phyloP scores from a whole-genome alignment of 1,140 invertebrate species.

The Sitophilus oryzae region DNA sequence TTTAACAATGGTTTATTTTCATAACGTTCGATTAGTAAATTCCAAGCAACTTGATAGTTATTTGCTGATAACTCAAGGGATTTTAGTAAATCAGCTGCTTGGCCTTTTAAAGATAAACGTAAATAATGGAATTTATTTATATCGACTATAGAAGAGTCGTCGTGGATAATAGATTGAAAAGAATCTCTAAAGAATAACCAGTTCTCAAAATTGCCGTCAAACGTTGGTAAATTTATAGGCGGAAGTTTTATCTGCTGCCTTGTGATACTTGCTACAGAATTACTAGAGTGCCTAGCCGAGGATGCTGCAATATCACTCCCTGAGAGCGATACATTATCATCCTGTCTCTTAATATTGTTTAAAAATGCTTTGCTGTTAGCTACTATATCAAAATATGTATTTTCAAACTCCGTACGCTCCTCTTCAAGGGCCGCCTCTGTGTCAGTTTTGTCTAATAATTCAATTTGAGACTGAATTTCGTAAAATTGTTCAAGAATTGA shows the following conservation, averaged over 20 bases:
- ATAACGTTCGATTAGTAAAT: constrained; percentile 34
- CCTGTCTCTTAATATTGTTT: no score
- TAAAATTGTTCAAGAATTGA: constrained; percentile 1
- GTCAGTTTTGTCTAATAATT: neutral
- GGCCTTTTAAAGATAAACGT: constrained; percentile 29
- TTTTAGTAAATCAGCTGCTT: constrained; percentile 31
- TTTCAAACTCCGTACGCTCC: neutral
- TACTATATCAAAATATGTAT: neutral
- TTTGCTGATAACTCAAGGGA: constrained; percentile 27
- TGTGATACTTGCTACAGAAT: no score
- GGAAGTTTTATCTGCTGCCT: constrained; percentile 33
- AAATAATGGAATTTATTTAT: constrained; percentile 40
- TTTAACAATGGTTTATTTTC: constrained; percentile 31
- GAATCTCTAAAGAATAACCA: constrained; percentile 37
- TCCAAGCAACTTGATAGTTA: constrained; percentile 36
- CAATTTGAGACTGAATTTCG: constrained; percentile 2
- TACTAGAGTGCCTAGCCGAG: no score
- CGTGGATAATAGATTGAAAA: constrained; percentile 33
- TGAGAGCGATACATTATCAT: no score
- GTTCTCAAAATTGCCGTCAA: constrained; percentile 30
- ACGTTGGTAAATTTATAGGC: constrained; percentile 29
- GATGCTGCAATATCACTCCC: neutral
- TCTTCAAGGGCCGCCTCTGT: neutral
- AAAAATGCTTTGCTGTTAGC: neutral
- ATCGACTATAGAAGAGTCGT: constrained; percentile 23